phyloP scores from a whole-genome alignment of 2,888 invertebrate species.

The Acanthosoma haemorrhoidale region DNA sequence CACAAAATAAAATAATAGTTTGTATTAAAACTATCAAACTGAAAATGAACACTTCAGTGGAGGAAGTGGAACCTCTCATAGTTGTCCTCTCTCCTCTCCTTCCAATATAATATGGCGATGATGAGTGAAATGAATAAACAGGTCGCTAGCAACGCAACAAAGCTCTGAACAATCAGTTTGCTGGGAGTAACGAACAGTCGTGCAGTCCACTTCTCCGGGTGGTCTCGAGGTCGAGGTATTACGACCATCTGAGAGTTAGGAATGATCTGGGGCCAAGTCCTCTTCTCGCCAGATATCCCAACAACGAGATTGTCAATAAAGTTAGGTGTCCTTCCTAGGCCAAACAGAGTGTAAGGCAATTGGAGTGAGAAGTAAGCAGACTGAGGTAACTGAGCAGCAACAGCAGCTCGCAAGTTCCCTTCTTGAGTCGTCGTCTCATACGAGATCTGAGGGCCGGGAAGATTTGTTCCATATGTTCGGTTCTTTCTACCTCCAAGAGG shows the following conservation, averaged over 20 bases:
- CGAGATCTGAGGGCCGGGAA: slow-evolving; percentile 83
- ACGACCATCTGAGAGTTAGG: slow-evolving; percentile 97
- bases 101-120: slow-evolving; percentile 81
- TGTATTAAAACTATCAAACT: not conserved
- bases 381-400: slow-evolving; percentile 83
- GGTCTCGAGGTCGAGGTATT: slow-evolving; percentile 74
- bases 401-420: slow-evolving; percentile 70
- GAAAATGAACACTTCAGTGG: not conserved
- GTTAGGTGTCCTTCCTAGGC: slow-evolving; percentile 95
- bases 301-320: slow-evolving; percentile 87
- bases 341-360: slow-evolving; percentile 91
- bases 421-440: slow-evolving; percentile 86
- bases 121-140: slow-evolving; percentile 79
- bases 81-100: slow-evolving; percentile 77
- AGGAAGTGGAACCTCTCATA: slow-evolving; percentile 61
- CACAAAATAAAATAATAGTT: not conserved
- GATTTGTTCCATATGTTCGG: slow-evolving; percentile 79
- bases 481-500: slow-evolving; percentile 70
- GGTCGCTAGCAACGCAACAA: slow-evolving; percentile 78
- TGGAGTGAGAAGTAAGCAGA: slow-evolving; percentile 90
- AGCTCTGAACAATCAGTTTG: slow-evolving; percentile 85
- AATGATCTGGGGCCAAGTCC: slow-evolving; percentile 85
- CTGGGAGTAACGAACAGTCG: slow-evolving; percentile 93
- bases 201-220: slow-evolving; percentile 78
- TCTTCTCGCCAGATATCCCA: slow-evolving; percentile 53